phyloP scores from a whole-genome alignment of 2,797 vertebrate genomes.

The Gobio occitaniae region DNA sequence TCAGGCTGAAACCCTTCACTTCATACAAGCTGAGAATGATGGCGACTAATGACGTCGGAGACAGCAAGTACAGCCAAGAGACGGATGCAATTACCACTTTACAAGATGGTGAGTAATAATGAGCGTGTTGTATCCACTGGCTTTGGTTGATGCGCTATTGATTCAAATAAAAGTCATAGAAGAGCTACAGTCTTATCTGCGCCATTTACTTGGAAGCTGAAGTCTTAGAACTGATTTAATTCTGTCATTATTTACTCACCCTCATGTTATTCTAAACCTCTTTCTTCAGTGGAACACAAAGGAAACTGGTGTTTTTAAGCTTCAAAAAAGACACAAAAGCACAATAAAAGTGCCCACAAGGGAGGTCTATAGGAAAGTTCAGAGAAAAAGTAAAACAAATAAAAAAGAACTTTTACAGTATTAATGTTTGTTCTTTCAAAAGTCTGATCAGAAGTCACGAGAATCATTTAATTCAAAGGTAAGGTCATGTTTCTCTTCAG shows the following conservation, averaged over 20 bases:
- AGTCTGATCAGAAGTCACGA: neutral
- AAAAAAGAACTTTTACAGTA: neutral
- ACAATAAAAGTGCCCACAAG: neutral
- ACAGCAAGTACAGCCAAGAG: conserved; percentile 83
- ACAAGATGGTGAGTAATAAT: conserved; percentile 82
- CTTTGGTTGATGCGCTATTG: conserved; percentile 57
- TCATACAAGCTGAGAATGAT: conserved; percentile 87
- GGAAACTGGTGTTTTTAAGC: neutral
- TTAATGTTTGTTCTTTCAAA: neutral
- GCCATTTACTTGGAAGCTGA: conserved; percentile 24
- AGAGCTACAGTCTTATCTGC: conserved; percentile 39
- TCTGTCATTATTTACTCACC: conserved; percentile 29
- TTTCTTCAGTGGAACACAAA: neutral
- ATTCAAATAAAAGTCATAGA: conserved; percentile 57
- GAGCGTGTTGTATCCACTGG: conserved; percentile 51
- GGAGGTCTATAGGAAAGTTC: neutral
- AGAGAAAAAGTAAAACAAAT: neutral
- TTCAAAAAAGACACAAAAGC: neutral
- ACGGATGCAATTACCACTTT: conserved; percentile 83
- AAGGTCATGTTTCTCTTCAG: neutral
- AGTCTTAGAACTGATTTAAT: conserved; percentile 14
- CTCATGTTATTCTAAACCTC: conserved; percentile 3
- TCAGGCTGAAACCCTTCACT: conserved; percentile 84
- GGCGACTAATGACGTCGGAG: conserved; percentile 87
- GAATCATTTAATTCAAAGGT: neutral